Conservation (phyloP, 2,797 vertebrate genomes). For the Enteromius treurensis region DNA sequence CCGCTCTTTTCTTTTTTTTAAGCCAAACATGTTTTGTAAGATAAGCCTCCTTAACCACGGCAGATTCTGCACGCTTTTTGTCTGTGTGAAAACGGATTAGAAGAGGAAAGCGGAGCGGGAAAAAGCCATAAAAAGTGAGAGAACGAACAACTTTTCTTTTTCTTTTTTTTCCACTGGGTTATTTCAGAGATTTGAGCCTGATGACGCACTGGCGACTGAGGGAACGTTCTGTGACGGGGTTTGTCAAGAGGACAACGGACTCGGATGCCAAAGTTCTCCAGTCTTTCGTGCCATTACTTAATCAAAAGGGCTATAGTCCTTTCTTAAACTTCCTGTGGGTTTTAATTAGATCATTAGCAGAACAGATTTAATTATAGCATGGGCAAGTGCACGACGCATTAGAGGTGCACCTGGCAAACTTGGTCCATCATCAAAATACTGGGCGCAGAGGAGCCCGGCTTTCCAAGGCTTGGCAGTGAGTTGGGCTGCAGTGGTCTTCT, state of each 20-base stretch:
- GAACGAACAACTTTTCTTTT: conserved; percentile 1
- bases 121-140: conserved; percentile 25
- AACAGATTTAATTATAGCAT: conserved; percentile 54
- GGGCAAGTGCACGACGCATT: conserved; percentile 19
- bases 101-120: conserved; percentile 27
- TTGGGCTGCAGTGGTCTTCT: conserved; percentile 3
- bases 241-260: background rate
- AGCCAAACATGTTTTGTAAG: conserved; percentile 49
- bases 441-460: background rate
- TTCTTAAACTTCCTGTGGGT: conserved; percentile 37
- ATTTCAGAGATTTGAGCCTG: conserved; percentile 17
- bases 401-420: conserved; percentile 55
- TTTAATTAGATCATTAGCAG: conserved; percentile 56
- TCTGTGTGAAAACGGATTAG: conserved; percentile 49
- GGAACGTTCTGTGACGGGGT: background rate
- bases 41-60: conserved; percentile 48
- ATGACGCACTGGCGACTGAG: background rate
- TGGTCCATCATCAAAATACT: conserved; percentile 44
- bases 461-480: background rate
- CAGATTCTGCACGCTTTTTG: conserved; percentile 46
- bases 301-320: conserved; percentile 31
- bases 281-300: conserved; percentile 12
- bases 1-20: conserved; percentile 20
- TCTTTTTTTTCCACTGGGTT: background rate
- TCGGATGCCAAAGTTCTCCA: conserved; percentile 8